Base-by-base conservation (phyloP, 2,888 invertebrate species). In the Rhaphigaster nebulosa region DNA sequence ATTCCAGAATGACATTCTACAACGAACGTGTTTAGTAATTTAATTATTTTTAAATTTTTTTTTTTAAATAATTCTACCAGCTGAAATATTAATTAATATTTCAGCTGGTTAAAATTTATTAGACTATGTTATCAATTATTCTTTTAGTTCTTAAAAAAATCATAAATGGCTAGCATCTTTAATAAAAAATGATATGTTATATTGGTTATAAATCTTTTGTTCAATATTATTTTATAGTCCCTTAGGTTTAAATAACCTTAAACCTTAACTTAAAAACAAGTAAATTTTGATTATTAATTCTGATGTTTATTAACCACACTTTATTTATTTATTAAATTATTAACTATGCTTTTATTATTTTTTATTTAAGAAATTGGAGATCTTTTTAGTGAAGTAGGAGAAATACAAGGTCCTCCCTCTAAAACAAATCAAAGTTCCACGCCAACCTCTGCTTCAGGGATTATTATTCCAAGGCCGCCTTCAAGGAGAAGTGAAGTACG, bases 401-500 rank as follows among this genome's bases (percentile, higher is more conserved):
- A 97, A 91, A 96, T 97, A 93, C 95, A 95, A 92, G 95, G 95
- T 91, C 96, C 96, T 92, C 94, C 95, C 92, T 95, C 96, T 92
- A 95, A 95, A 91, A 95, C 95, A 92, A 94, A 96, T 60, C 96
- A 97, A 92, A 97, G 97, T 89, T 96, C 97, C 4, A 97, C 97
- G 6, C 96, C 97, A 1, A 96, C 96, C 5, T 94, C 94, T 4
- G 89, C 91, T 26, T 91, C 92, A 88, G 96, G 96, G 87, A 97
- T 98, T 93, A 96, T 97, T 41, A 96, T 98, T 92, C 98, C 98
- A n/a, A 95, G 98, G 91, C 98, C 98, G 8, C 98, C 98, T 2
- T 98, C 98, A 3, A 95, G 98, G 90, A 95, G 97, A 89, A 97
- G 97, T 0, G 98, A 98, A 92, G 95, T 94, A 89, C 91, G 92